Percentiles rank a stretch among this genome's conserved stretches.
These are phyloP conservation scores for Neotoxoptera formosana DNA, from an alignment of 1,140 invertebrate genomes.

Conservation along the genomic window DNA sequence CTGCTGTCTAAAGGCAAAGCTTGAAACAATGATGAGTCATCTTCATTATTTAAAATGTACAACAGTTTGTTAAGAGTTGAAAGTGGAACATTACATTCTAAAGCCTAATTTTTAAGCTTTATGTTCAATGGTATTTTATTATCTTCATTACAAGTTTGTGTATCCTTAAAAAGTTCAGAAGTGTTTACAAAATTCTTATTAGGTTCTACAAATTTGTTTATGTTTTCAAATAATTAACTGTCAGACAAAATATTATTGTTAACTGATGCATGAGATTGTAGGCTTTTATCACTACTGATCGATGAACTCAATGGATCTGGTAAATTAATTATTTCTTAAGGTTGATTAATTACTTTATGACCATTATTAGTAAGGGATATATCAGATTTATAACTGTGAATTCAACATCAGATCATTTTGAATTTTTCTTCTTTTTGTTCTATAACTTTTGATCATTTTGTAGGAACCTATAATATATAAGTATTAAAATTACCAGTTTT, in stretches of 20 bases:
- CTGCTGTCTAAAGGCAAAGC: background rate
- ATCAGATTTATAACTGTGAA: background rate
- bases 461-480: background rate
- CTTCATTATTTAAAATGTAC: background rate
- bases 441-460: background rate
- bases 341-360: too few relatives aligned
- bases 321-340: too few relatives aligned
- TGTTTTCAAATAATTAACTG: too few relatives aligned
- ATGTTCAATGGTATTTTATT: background rate
- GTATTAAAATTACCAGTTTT: too few relatives aligned
- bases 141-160: background rate
- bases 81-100: conserved; percentile 18
- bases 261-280: too few relatives aligned
- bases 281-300: too few relatives aligned
- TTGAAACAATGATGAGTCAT: background rate
- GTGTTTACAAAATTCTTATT: too few relatives aligned
- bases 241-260: too few relatives aligned
- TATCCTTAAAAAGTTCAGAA: too few relatives aligned
- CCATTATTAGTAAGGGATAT: background rate
- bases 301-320: too few relatives aligned
- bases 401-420: background rate
- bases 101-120: background rate
- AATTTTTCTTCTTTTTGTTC: background rate
- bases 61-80: background rate
- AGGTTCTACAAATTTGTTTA: too few relatives aligned